Base-by-base conservation (phyloP, 2,888 invertebrate species). In the Morpho deidamia region DNA sequence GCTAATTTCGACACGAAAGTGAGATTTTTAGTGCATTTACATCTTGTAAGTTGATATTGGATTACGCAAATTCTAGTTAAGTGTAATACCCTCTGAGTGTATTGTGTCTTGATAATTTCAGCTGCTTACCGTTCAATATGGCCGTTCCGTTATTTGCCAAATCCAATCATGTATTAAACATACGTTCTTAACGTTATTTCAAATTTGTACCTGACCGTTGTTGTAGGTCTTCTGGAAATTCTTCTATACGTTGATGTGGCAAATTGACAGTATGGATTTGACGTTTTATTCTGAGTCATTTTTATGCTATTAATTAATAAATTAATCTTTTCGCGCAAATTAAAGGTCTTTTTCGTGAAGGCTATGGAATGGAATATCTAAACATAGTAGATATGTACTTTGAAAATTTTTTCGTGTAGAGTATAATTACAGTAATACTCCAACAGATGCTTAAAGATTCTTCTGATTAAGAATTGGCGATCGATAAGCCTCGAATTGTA, bases 251-350 rank as follows among this genome's bases (percentile, higher is more conserved):
- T 85, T 84, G 85, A 87, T 87, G 87, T 87, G 87, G 87, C 87
- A 87, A 78, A 76, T 72, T 85, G 87, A 86, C 84, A 86, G 77
- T 70, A 71, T 69, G 74, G 74, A 71, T 74, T 86, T 87, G 87
- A 86, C 87, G 74, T 86, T 82, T 82, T 67, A 69, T 74, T 78
- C 82, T 86, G 86, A 87, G 72, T 86, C 86, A 86, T 81, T 81
- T 78, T 72, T 59, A 65, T 76, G 71, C 60, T 50, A 54, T 51
- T 59, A 46, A 42, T 49, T 53, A 53, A 32, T 42, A 57, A 54
- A 63, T 65, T 64, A 60, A 58, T 56, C 61, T 66, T 63, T 69
- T 66, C 61, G 62, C 60, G 59, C 57, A 64, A 64, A 63, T 55
- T 51, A 47, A 52, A 32, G 23, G 8, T 14, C 23, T 23, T 23